phyloP scores from a whole-genome alignment of 2,888 invertebrate species.

The Baccha elongata region DNA sequence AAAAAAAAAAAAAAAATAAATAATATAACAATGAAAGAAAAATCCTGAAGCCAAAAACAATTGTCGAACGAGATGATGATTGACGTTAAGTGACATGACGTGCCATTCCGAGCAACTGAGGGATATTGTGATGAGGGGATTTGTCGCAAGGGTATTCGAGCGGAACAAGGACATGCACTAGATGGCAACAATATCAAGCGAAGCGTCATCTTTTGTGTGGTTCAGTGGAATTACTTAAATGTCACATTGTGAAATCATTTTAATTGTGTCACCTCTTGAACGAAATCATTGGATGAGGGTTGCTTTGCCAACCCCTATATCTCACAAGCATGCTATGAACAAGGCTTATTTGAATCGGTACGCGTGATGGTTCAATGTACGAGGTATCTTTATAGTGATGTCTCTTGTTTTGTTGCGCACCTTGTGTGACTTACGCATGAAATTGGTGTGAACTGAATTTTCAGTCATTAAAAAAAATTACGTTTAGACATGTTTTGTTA shows the following conservation, averaged over 20 bases:
- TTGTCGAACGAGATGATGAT: conserved; percentile 71
- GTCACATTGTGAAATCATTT: conserved; percentile 71
- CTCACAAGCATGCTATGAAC: conserved; percentile 32
- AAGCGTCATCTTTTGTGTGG: conserved; percentile 50
- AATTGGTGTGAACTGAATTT: conserved; percentile 72
- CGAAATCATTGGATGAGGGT: conserved; percentile 65
- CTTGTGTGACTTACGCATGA: conserved; percentile 57
- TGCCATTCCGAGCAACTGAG: conserved; percentile 58
- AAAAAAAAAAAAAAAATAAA: conserved; percentile 4
- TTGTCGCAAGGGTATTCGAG: conserved; percentile 61
- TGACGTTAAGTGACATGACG: conserved; percentile 73
- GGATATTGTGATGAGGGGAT: conserved; percentile 63
- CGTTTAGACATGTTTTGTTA: conserved; percentile 2
- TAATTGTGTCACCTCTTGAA: conserved; percentile 72
- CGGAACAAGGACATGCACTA: conserved; percentile 51
- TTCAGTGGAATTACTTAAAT: conserved; percentile 68
- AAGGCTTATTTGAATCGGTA: conserved; percentile 65
- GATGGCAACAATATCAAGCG: conserved; percentile 70
- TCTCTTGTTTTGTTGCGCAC: conserved; percentile 36
- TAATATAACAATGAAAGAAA: background rate
- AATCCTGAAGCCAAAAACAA: conserved; percentile 47
- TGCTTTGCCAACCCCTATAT: conserved; percentile 29
- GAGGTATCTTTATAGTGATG: conserved; percentile 1
- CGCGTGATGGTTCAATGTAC: conserved; percentile 60
- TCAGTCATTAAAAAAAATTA: conserved; percentile 41